These are phyloP conservation scores for Ictidomys tridecemlineatus DNA, from an alignment of 2,113 vertebrate genomes.

Conservation along the genomic window DNA sequence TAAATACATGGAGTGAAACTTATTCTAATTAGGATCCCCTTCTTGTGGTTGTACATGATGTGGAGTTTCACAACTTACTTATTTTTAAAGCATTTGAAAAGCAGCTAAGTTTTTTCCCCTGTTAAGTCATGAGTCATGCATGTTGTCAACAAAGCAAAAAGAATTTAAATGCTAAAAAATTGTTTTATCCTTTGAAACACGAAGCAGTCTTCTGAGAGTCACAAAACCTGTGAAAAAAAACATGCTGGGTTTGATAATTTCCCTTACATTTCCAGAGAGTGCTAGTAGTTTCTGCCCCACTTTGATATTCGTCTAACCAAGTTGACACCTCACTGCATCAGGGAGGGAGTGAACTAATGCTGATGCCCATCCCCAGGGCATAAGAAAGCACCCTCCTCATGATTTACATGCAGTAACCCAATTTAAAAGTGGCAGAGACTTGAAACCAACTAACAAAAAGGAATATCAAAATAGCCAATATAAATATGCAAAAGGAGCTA, in stretches of 20 bases:
- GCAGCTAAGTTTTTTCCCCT: not conserved
- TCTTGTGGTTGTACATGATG: too few species aligned
- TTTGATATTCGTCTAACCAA: not conserved
- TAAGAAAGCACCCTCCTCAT: not conserved
- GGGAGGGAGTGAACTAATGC: not conserved
- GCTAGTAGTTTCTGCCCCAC: not conserved
- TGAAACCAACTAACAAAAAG: not conserved
- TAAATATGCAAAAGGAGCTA: not conserved
- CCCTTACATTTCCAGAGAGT: not conserved
- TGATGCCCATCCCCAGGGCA: not conserved
- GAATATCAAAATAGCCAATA: not conserved
- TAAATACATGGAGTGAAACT: too few species aligned
- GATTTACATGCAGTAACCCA: not conserved
- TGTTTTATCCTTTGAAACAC: constrained; percentile 94
- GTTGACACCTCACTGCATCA: not conserved
- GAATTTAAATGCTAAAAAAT: constrained; percentile 92
- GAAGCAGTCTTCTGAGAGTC: constrained; percentile 95
- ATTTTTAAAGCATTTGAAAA: constrained; percentile 34
- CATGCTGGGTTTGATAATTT: not conserved
- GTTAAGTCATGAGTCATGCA: constrained; percentile 86
- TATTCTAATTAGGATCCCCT: too few species aligned
- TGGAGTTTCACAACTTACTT: not conserved
- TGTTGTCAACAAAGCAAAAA: constrained; percentile 94
- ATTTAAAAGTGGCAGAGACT: not conserved
- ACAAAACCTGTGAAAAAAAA: constrained; percentile 88